These are phyloP conservation scores for Microcebus ravelobensis DNA, from an alignment of 2,113 vertebrate species.

Conservation along the genomic window DNA sequence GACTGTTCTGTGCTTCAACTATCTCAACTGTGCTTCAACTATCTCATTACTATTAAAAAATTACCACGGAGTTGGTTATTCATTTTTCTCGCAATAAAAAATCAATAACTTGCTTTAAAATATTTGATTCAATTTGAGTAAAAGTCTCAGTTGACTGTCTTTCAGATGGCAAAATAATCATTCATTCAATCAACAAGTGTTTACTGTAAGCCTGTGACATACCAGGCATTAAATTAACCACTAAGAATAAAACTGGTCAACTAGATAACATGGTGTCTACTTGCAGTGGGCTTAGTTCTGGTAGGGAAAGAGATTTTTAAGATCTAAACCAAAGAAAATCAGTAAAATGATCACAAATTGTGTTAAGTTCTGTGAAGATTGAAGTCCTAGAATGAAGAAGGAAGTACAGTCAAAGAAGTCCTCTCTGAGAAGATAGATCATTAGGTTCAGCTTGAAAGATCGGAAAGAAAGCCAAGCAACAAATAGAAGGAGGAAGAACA, in stretches of 20 bases:
- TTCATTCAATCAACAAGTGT: neutral
- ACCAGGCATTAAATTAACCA: neutral
- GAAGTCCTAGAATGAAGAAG: fast-evolving
- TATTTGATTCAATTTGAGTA: neutral
- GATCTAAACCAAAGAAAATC: neutral
- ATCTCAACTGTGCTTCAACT: too few relatives aligned
- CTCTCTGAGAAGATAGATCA: neutral
- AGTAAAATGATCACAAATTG: neutral
- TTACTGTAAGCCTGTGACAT: neutral
- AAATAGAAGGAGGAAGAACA: neutral
- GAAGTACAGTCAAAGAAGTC: neutral
- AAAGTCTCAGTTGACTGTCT: neutral
- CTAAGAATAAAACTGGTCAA: neutral
- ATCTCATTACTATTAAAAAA: neutral
- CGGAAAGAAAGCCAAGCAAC: neutral
- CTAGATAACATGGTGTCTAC: neutral
- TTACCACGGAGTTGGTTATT: neutral
- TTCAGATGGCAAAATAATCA: neutral
- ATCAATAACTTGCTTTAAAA: neutral
- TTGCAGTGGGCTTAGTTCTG: neutral
- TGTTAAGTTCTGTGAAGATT: neutral
- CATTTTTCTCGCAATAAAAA: neutral
- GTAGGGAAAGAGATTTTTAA: neutral
- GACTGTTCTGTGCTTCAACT: neutral
- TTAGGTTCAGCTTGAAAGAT: neutral